Evolutionary conservation across 1,140 invertebrate genomes (phyloP), one percentile per base, ranked within the genome.

Genomic region (Belonocnema kinseyi): DNA sequence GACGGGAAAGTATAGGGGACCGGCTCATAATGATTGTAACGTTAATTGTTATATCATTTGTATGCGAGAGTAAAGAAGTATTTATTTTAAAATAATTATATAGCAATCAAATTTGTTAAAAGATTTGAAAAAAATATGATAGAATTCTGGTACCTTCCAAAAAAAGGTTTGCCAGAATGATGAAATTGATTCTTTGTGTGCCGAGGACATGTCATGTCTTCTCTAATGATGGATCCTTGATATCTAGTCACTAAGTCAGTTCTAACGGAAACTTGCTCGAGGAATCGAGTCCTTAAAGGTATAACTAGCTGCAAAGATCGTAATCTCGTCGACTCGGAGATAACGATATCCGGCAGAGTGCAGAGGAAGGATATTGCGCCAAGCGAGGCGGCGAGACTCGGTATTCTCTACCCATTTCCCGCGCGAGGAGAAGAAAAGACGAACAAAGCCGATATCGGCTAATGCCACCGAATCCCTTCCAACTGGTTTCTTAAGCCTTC

Each of bases 381-480:
- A 8, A 19, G 53, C 53, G 53, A n/a, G 53, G 53, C 40, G 40
- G 40, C 40, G 40, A 46, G 40, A 46, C 40, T 46, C 40, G 7
- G 40, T 46, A 54, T 54, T 54, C 53, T 54, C 53, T 54, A 54
- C 53, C 17, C 17, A 54, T 19, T 54, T 66, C 26, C 33, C 14
- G 33, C 61, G 14, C 16, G 26, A 66, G 58, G 58, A 66, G 58
- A 66, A 16, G 33, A 83, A 82, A 79, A 79, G 77, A 78, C 77
- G 82, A 82, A 84, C 79, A 77, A 85, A 86, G 83, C 84, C 82
- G 83, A 84, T 86, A 86, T 86, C 80, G 80, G 78, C 77, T 83
- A 85, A 85, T 85, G 80, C 80, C 56, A 77, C 58, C 76, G 81
- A 86, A 84, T 85, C 80, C 74, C 79, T 83, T 85, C 72, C 79